Base-by-base conservation (phyloP, 2,113 vertebrate species). In the Semnornis frantzii region DNA sequence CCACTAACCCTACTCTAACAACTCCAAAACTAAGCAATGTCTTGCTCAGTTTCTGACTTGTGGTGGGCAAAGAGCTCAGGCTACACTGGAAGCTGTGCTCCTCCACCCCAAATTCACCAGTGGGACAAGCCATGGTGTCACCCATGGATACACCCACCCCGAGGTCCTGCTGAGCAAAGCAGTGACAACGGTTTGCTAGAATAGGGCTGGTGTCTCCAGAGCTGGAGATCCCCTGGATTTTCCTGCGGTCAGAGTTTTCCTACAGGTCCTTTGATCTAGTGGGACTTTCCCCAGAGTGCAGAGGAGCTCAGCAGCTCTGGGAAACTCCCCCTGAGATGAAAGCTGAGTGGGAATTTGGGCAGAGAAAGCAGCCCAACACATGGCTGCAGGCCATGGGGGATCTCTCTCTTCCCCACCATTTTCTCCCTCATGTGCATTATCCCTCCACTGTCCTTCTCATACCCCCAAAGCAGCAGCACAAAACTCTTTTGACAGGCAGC, bases 61-160 rank as follows among this genome's bases (percentile, higher is more conserved):
- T 1, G 3, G n/a, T 0, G 1, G 31, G 24, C 9, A 4, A 11
- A 54, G 78, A 27, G 31, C 33, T 77, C 1, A 0, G 50, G 39
- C 31, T 87, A 18, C 9, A 21, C 54, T 23, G 23, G 50, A 52
- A 52, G 50, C 50, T 52, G 0, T 15, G 13, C 19, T 72, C 23
- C 50, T 65, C 34, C 57, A 13, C 42, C 20, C 44, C 31, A 7
- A n/a, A 57, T 19, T 34, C 34, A 31, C 0, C 4, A 24, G 10
- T 21, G 80, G 66, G n/a, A 66, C 5, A 14, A 54, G 60, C 60
- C 3, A 0, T 1, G 3, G 50, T n/a, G 55, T 27, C 55, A n/a
- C 60, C 54, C 7, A 0, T 20, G 64, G 69, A 20, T 54, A n/a
- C 10, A 14, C 7, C 34, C 84, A 19, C n/a, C 64, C 25, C n/a